phyloP scores from a whole-genome alignment of 1,140 invertebrate species.

The Caenorhabditis briggsae region DNA sequence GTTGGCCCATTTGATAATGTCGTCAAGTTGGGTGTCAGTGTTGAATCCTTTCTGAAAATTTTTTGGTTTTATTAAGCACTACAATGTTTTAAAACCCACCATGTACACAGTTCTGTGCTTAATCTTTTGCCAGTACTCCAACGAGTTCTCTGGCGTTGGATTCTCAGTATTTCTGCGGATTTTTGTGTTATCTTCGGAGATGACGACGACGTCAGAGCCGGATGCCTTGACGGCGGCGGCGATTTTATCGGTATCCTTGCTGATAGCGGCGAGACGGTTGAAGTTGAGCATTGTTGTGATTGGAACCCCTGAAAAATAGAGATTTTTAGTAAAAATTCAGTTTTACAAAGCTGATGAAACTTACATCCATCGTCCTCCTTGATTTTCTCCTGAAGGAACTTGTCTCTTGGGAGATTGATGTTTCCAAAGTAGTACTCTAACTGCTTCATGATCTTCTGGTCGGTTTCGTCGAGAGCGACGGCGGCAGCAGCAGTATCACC shows the following conservation, averaged over 20 bases:
- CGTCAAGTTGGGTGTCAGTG: slow-evolving; percentile 82
- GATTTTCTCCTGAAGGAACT: slow-evolving; percentile 88
- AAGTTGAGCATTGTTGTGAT: slow-evolving; percentile 88
- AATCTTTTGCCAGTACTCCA: slow-evolving; percentile 86
- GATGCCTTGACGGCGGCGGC: slow-evolving; percentile 83
- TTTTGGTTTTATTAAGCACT: not conserved
- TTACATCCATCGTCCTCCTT: slow-evolving; percentile 88
- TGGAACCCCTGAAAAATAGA: slow-evolving; percentile 82
- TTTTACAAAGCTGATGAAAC: slow-evolving; percentile 66
- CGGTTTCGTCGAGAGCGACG: slow-evolving; percentile 1
- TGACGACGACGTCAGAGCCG: slow-evolving; percentile 84
- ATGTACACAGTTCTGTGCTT: slow-evolving; percentile 86
- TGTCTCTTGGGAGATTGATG: slow-evolving; percentile 89
- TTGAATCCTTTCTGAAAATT: slow-evolving; percentile 86
- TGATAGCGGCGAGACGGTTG: slow-evolving; percentile 86
- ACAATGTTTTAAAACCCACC: slow-evolving; percentile 66
- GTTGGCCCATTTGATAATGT: slow-evolving; percentile 85
- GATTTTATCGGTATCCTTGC: slow-evolving; percentile 84
- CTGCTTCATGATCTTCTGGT: slow-evolving; percentile 57
- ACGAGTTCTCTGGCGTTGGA: slow-evolving; percentile 88
- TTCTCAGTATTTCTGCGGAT: slow-evolving; percentile 85
- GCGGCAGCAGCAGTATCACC: slow-evolving; percentile 36
- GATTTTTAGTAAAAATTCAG: not conserved
- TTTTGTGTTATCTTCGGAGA: slow-evolving; percentile 87
- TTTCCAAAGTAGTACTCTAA: slow-evolving; percentile 86